phyloP scores from a whole-genome alignment of 2,113 vertebrate genomes.

The Chaetops frenatus region DNA sequence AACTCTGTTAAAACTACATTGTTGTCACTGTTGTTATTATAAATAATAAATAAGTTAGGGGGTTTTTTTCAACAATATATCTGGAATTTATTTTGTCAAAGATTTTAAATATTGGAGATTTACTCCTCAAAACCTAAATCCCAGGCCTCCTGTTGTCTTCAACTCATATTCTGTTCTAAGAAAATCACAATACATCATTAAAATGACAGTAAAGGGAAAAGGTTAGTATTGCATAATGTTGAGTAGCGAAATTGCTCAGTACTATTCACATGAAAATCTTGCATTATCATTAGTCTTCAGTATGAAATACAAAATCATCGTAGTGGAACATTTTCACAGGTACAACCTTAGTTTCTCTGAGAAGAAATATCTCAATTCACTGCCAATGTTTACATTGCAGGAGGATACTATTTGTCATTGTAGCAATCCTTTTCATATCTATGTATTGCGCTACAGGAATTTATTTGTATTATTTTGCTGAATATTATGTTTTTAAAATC shows the following conservation, averaged over 20 bases:
- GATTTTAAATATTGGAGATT: background rate
- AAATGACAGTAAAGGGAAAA: background rate
- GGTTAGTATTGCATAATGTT: background rate
- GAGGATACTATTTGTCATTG: background rate
- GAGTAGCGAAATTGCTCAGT: background rate
- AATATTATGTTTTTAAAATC: background rate
- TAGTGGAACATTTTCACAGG: background rate
- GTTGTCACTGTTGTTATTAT: background rate
- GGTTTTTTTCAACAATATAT: background rate
- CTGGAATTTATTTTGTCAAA: background rate
- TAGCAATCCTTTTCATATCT: background rate
- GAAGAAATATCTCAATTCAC: background rate
- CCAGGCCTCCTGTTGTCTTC: background rate
- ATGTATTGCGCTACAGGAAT: background rate
- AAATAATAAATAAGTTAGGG: background rate
- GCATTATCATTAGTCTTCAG: background rate
- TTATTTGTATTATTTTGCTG: background rate
- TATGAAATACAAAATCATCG: background rate
- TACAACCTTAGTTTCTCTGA: background rate
- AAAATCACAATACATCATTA: background rate
- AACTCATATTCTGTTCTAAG: background rate
- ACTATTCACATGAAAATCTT: background rate
- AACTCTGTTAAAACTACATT: background rate
- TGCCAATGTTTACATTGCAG: background rate
- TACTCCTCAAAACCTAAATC: background rate